Base-by-base conservation (phyloP, 1,140 invertebrate genomes). In the Parapsyche elsis region DNA sequence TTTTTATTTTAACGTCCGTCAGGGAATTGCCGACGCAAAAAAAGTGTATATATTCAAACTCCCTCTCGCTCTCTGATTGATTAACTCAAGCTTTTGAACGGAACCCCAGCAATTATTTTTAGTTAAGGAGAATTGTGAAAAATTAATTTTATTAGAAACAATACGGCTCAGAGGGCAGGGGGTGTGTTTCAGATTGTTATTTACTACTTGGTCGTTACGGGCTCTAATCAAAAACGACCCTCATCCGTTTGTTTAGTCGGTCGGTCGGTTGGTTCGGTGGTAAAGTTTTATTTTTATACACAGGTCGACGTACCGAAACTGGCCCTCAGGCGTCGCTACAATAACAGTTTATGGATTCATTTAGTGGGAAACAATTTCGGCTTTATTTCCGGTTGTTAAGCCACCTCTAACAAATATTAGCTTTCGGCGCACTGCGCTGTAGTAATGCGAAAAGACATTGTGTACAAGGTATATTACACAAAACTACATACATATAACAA, bases 261-360 rank as follows among this genome's bases (percentile, higher is more conserved):
- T 10, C 64, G 64, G 19, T 45, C 45, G 46, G 49, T 70, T 12
- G 26, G 30, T 10, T 23, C 23, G 19, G 23, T 24, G 46, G 59
- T 71, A 67, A 67, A 79, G 78, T 82, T 82, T 80, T 80, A 80
- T 80, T 77, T 80, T 80, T 76, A 74, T 70, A 71, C 44, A 23
- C 71, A 71, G 77, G 81, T 73, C 73, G 44, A 46, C 71, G 30
- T 53, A 53, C 45, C 70, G 26, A 30, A 53, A 70, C 16, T 23
- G 70, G 23, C 53, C 71, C 81, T 57, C 74, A 59, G 44, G 46
- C 76, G 78, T 70, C 26, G 30, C 53, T 26, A 78, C 78, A 83
- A 83, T 83, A 83, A 83, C 82, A 81, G 79, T 83, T 83, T 83
- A 83, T 83, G 79, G 82, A 81, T 70, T 83, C 82, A 83, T 83